Base-by-base conservation (phyloP, 2,888 invertebrate genomes). In the Pristionchus japonicus region DNA sequence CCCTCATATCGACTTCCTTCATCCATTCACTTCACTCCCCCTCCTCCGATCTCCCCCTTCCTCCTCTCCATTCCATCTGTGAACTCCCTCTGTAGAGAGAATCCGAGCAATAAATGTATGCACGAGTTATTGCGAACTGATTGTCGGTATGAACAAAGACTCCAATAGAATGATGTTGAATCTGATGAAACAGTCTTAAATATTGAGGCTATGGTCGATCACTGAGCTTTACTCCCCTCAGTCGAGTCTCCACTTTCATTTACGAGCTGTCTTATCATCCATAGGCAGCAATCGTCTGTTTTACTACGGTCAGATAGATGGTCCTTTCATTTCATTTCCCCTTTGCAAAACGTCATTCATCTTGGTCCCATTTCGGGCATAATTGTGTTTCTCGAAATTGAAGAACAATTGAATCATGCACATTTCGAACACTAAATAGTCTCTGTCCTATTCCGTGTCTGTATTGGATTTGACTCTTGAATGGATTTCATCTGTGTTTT, bases 91-190 rank as follows among this genome's bases (percentile, higher is more conserved):
- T 77, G 43, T 77, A 43, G 77, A 77, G 77, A 40, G 77, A 77
- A 77, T n/a, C 74, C 74, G 7, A n/a, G 27, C 77, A 77, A 77
- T 77, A 77, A 77, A 77, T 43, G 77, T 77, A 77, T 77, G 77
- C 43, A 77, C 77, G 77, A 77, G 77, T 77, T 77, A 77, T 70
- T 34, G 17, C 37, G 23, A 9, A 70, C 37, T 23, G 31, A 13
- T 31, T 31, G 31, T 67, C 64, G 27, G 64, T 34, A 67, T 13
- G 34, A 67, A 34, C 64, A 67, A 27, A 31, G 64, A 67, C 31
- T 57, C 52, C 52, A n/a, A n/a, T 52, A 27, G 27, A 6, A 23
- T 61, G 61, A 27, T 64, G 11, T 34, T 9, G 64, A 64, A 31
- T 31, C 64, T 64, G 31, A 64, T 31, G 64, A 64, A 34, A 64